Evolutionary conservation across 1,140 invertebrate species (phyloP), one percentile per base, ranked within the genome.

Genomic region (Mesaphorura yosii): DNA sequence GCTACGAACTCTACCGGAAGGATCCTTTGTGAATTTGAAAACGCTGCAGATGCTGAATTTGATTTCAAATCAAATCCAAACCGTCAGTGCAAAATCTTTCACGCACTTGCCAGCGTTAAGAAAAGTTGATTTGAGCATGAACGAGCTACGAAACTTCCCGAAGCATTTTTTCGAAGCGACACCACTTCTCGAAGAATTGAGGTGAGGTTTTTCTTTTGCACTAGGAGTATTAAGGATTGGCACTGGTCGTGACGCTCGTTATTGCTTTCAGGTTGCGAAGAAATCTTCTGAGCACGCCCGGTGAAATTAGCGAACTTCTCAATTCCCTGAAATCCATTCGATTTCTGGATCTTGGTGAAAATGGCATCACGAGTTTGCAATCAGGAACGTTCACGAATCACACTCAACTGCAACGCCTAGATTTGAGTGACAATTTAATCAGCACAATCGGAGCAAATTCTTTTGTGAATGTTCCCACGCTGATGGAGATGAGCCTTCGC

Each of bases 371-470:
- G 62, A 79, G 82, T 47, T 80, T 88, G 51, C 81, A 81, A 5
- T 81, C 78, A 63, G 84, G 83, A 2, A 73, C 80, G 0, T 64
- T 90, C 1, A 71, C 79, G 59, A 84, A 85, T 17, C 86, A 89
- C 69, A 75, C 79, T 0, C 83, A 77, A 23, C 66, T 90, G 42
- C 84, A 90, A 68, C 73, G 82, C 54, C 70, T 90, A 7, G 82
- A 86, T 70, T 72, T 91, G 38, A 81, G 88, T 65, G 77, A 82
- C 65, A 91, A 91, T 63, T 75, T 74, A 53, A 71, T 91, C 17
- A 75, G 75, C 38, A 76, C 78, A 26, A 76, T 91, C 20, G 79
- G 85, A 63, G 70, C 78, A 28, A 81, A 86, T 62, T 81, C 83
- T 2, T 82, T 90, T 65, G 75, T 78, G 53, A 80, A 79, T 15